These are phyloP conservation scores for Lepus oiostolus DNA, from an alignment of 2,797 vertebrate genomes.

Conservation along the genomic window DNA sequence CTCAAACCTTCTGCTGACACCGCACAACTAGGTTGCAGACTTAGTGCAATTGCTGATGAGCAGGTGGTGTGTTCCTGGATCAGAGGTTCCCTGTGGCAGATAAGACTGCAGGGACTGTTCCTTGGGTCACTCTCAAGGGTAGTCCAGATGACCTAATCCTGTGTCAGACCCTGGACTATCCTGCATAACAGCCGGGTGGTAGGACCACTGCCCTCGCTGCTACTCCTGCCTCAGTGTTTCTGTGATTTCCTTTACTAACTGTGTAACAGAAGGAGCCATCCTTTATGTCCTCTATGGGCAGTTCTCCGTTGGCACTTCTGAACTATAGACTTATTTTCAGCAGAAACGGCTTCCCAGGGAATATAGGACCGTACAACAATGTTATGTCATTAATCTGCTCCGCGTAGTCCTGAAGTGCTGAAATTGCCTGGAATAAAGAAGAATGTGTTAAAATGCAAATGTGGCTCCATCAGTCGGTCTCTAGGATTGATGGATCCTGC, in stretches of 20 bases:
- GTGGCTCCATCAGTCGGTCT: neutral
- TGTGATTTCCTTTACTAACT: neutral
- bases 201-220: accelerated
- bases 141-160: slow-evolving; percentile 14
- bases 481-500: slow-evolving; percentile 56
- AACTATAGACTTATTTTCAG: slow-evolving; percentile 60
- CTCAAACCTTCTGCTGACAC: neutral
- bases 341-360: slow-evolving; percentile 19
- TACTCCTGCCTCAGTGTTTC: neutral
- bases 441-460: slow-evolving; percentile 60
- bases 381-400: slow-evolving; percentile 32
- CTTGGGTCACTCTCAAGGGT: neutral
- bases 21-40: neutral
- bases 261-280: neutral
- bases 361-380: neutral
- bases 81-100: neutral
- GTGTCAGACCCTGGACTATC: neutral
- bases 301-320: neutral
- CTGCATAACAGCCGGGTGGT: neutral
- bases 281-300: neutral
- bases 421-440: slow-evolving; percentile 59
- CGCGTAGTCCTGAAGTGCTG: neutral
- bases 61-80: neutral
- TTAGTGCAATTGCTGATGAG: neutral
- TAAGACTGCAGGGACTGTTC: neutral